Evolutionary conservation across 2,113 vertebrate species (phyloP), one percentile per base, ranked within the genome.

Genomic region (Entosphenus tridentatus): DNA sequence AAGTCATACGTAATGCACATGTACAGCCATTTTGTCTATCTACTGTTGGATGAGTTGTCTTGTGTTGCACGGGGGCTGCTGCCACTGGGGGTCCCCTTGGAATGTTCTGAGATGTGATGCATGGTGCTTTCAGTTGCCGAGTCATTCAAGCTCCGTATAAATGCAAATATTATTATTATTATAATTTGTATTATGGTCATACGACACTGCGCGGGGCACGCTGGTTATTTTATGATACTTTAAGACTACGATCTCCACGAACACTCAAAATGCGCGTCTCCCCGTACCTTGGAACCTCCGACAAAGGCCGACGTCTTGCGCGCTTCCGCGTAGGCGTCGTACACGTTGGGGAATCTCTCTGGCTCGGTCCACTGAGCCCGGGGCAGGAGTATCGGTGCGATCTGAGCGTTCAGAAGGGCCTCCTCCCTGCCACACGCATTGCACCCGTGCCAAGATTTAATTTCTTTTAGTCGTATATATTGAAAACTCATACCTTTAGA

Each of bases 251-350:
- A 76, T 57, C 70, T 2, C 8, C 10, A 69, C 67, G 72, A 57
- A 13, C 69, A 9, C 69, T 69, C 70, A 74, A 71, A 57, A 56
- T 8, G 73, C 65, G 70, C 12, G 56, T 57, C 69, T n/a, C 12
- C 71, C n/a, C 76, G 73, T 80, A 96, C 93, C 85, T 87, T 93
- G 75, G 87, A 79, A 77, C 93, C 93, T 71, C 89, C 89, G 70
- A 96, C 84, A 78, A 96, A 98, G 8, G 92, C 87, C 68, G 89
- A 86, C 11, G 84, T 82, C 80, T 82, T 91, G 58, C 81, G 80
- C 71, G 90, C 89, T 78, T 95, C 87, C n/a, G 82, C 83, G 65
- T 86, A 84, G 71, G 83, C 76, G 77, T 98, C 88, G 71, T 92
- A 98, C 71, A 96, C 93, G 69, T 96, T 82, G 1, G 92, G 92